Conservation (phyloP, 1,140 invertebrate species). For the Drosophila bocki region DNA sequence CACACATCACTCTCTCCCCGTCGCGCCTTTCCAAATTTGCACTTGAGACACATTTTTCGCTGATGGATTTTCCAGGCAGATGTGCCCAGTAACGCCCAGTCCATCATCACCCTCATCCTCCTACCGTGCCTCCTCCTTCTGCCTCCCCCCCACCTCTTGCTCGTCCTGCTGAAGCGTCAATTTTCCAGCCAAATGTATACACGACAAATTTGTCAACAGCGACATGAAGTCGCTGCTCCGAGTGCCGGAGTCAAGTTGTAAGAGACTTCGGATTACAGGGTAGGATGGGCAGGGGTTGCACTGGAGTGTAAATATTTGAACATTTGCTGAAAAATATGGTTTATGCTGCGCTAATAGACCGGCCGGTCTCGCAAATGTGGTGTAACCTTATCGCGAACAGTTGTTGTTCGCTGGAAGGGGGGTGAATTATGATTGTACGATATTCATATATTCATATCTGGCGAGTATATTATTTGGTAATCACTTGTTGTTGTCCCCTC, state of each 20-base stretch:
- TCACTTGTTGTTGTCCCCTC: too few relatives aligned
- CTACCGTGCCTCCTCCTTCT: neutral
- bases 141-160: neutral
- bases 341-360: slow-evolving; percentile 73
- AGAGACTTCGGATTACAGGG: slow-evolving; percentile 72
- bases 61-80: slow-evolving; percentile 50
- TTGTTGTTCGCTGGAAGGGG: slow-evolving; percentile 47
- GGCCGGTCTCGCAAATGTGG: slow-evolving; percentile 17
- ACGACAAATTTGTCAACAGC: slow-evolving; percentile 69
- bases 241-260: slow-evolving; percentile 78
- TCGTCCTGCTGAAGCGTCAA: slow-evolving; percentile 35
- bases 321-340: slow-evolving; percentile 81
- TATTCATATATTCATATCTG: slow-evolving; percentile 3
- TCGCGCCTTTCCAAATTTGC: slow-evolving; percentile 17
- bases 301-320: slow-evolving; percentile 75
- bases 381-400: slow-evolving; percentile 76
- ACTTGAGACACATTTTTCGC: slow-evolving; percentile 31
- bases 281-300: slow-evolving; percentile 31
- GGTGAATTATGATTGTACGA: slow-evolving; percentile 21
- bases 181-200: slow-evolving; percentile 69
- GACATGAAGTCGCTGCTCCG: slow-evolving; percentile 43
- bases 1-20: neutral
- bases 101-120: neutral
- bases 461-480: slow-evolving; percentile 4
- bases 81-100: slow-evolving; percentile 44